Evolutionary conservation across 2,888 invertebrate genomes (phyloP).

Genomic region (Polydrusus pterygomalis): DNA sequence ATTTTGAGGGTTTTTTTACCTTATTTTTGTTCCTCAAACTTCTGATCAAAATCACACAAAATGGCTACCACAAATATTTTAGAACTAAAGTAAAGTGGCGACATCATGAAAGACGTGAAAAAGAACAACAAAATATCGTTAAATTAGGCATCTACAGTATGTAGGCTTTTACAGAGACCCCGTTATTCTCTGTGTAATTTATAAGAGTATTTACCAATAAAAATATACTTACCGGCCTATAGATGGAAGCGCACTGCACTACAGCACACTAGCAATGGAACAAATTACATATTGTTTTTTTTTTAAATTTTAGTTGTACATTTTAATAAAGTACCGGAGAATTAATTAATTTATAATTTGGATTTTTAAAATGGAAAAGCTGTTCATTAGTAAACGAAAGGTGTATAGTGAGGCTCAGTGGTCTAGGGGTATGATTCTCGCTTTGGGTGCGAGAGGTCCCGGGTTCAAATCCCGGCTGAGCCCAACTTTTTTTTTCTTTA

Average conservation of each 20-base stretch:
- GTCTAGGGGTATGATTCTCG: slow-evolving; percentile 74
- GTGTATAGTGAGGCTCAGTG: slow-evolving; percentile 72
- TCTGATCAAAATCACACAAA: slow-evolving; percentile 35
- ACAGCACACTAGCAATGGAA: too few species aligned
- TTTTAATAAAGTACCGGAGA: too few species aligned
- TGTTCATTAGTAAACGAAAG: too few species aligned
- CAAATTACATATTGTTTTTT: too few species aligned
- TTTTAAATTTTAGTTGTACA: too few species aligned
- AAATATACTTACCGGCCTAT: background rate
- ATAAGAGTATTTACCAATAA: background rate
- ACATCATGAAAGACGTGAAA: background rate
- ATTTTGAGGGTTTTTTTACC: slow-evolving; percentile 36
- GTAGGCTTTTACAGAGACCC: too few species aligned
- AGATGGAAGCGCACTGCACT: too few species aligned
- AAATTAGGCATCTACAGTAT: background rate
- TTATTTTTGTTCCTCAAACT: slow-evolving; percentile 34
- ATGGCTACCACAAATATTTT: slow-evolving; percentile 42
- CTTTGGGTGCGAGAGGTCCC: slow-evolving; percentile 74
- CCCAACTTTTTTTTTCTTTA: slow-evolving; percentile 60
- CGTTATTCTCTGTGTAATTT: too few species aligned
- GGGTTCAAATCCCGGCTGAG: slow-evolving; percentile 73
- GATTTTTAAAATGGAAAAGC: too few species aligned
- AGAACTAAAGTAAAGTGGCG: background rate
- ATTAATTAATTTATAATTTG: too few species aligned
- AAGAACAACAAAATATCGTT: background rate